Conservation (phyloP, 2,113 vertebrate genomes). For the Larimichthys crocea region DNA sequence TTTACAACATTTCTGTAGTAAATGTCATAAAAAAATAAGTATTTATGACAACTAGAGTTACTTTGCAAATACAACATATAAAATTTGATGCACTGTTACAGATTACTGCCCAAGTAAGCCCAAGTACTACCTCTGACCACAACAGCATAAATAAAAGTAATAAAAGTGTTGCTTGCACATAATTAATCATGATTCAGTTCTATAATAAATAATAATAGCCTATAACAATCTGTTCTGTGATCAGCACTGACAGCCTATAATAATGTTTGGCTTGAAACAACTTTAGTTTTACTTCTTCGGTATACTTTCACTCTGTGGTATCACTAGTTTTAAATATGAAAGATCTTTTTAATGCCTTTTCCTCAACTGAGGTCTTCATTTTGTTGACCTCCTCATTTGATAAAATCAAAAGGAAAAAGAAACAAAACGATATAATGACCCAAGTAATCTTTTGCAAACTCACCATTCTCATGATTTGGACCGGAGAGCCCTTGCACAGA, state of each 20-base stretch:
- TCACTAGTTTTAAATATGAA: background rate
- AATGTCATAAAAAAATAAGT: no score
- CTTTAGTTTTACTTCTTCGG: background rate
- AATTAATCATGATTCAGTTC: background rate
- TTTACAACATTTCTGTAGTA: background rate
- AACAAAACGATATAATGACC: background rate
- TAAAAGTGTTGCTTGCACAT: background rate
- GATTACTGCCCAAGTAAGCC: no score
- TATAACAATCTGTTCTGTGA: background rate
- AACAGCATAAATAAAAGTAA: background rate
- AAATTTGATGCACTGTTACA: background rate
- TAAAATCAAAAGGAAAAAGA: background rate
- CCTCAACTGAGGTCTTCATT: no score
- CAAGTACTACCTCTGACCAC: background rate
- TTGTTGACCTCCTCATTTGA: background rate
- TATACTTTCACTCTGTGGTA: background rate
- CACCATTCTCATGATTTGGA: conserved; percentile 65
- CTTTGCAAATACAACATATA: background rate
- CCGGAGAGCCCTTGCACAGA: conserved; percentile 47
- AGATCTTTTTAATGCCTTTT: background rate
- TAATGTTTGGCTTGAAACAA: background rate
- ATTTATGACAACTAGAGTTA: background rate
- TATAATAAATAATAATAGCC: background rate
- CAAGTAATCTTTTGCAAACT: conserved; percentile 35
- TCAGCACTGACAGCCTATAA: background rate